Percentiles rank a stretch among this genome's conserved stretches.
phyloP scores from a whole-genome alignment of 2,113 vertebrate species.

The Trogon surrucura region DNA sequence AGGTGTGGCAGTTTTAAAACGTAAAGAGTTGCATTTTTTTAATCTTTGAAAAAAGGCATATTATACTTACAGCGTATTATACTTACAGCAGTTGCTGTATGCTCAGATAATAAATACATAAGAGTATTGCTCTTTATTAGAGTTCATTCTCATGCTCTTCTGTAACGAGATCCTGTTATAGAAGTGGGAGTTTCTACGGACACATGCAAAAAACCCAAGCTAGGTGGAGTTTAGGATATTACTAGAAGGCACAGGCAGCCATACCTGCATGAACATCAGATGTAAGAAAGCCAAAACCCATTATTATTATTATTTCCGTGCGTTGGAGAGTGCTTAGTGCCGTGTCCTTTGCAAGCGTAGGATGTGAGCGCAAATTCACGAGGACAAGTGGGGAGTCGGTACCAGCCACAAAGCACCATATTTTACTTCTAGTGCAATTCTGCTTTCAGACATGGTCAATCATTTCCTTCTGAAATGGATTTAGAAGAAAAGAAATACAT shows the following conservation, averaged over 20 bases:
- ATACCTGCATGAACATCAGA: neutral
- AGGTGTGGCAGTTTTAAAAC: neutral
- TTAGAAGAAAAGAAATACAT: neutral
- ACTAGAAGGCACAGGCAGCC: neutral
- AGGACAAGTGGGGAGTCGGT: neutral
- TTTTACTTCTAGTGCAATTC: neutral
- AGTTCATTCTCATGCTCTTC: neutral
- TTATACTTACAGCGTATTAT: neutral
- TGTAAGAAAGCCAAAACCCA: neutral
- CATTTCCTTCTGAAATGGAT: neutral
- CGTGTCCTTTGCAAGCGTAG: neutral
- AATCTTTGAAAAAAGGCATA: neutral
- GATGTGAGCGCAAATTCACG: fast-evolving
- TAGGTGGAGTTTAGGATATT: neutral
- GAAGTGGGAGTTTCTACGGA: neutral
- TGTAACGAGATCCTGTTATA: no score
- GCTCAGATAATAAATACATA: neutral
- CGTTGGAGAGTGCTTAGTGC: neutral
- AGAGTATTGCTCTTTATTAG: neutral
- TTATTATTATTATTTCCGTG: neutral
- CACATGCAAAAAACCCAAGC: neutral
- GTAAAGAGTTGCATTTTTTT: neutral
- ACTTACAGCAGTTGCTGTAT: neutral
- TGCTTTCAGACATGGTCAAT: neutral
- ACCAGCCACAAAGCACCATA: neutral